Base-by-base conservation (phyloP, 2,888 invertebrate species). In the Orchestes rusci region DNA sequence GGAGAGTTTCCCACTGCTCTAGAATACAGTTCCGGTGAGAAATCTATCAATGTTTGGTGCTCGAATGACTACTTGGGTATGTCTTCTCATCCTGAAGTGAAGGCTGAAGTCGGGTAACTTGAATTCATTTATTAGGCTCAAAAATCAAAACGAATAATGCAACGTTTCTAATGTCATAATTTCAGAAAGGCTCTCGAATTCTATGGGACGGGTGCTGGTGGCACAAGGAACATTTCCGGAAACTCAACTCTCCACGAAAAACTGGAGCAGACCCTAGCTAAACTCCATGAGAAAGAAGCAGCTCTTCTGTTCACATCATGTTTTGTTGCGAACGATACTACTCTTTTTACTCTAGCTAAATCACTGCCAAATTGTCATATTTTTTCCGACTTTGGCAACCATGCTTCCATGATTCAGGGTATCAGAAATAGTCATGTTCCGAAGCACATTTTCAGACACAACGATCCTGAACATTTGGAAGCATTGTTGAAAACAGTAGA, bases 351-450 rank as follows among this genome's bases (percentile, higher is more conserved):
- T 0, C 72, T 97, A 44, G 94, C 91, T 0, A 85, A 82, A 66
- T 72, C 84, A 48, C 66, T 96, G 47, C 95, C 95, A 8, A 79
- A 81, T 17, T 93, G 94, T 67, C 85, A 94, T 53, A 86, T 95
- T 34, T 94, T 90, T 67, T 95, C 95, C 1, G 96, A 97, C 70
- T 83, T 89, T 44, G 95, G 94, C 0, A 97, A 97, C 69, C 96
- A 97, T 69, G 96, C 96, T 2, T 95, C 94, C 0, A 96, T 97
- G 95, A 97, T 97, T 55, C 90, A 93, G 64, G 96, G 96, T 1
- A 95, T 97, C 50, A 73, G 88, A 40, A 94, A 94, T 69, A 93
- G 93, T 63, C 79, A 85, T 31, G 92, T 85, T 2, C 85, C 88
- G 0, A 96, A 95, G 66, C 89, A 92, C 66, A 87, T 97, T 58